Conservation (phyloP, 2,888 invertebrate species). For the Euplexia lucipara region DNA sequence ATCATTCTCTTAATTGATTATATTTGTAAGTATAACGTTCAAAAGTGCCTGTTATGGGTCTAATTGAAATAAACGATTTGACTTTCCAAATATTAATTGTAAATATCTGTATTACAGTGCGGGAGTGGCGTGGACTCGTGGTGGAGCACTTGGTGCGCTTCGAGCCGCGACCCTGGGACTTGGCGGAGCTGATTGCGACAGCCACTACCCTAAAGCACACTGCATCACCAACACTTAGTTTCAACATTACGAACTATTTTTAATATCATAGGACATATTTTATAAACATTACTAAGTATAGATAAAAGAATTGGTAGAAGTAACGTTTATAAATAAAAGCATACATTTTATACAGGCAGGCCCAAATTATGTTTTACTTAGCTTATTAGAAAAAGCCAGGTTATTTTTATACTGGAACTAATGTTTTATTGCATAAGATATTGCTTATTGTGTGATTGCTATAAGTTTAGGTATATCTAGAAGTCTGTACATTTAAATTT, state of each 20-base stretch:
- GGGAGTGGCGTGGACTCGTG: slow-evolving; percentile 94
- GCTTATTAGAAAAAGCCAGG: slow-evolving; percentile 7
- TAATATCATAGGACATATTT: not conserved
- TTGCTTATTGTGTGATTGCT: slow-evolving; percentile 44
- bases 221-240: slow-evolving; percentile 69
- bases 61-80: too few relatives aligned
- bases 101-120: slow-evolving; percentile 84
- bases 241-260: not conserved
- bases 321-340: too few relatives aligned
- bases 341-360: too few relatives aligned
- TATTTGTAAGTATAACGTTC: too few relatives aligned
- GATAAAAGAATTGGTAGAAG: too few relatives aligned
- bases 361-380: not conserved
- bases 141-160: slow-evolving; percentile 89
- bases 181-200: slow-evolving; percentile 92
- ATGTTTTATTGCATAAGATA: slow-evolving; percentile 53
- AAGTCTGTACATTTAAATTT: slow-evolving; percentile 38
- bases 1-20: too few relatives aligned
- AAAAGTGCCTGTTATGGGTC: too few relatives aligned
- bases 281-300: too few relatives aligned
- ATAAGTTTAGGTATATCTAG: slow-evolving; percentile 19
- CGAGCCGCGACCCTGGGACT: slow-evolving; percentile 93
- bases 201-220: slow-evolving; percentile 90
- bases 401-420: slow-evolving; percentile 10
- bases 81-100: too few relatives aligned